A percentile compares a stretch with the other conserved stretches of the same genome.
phyloP scores from a whole-genome alignment of 2,797 vertebrate genomes.

The Squalus acanthias region DNA sequence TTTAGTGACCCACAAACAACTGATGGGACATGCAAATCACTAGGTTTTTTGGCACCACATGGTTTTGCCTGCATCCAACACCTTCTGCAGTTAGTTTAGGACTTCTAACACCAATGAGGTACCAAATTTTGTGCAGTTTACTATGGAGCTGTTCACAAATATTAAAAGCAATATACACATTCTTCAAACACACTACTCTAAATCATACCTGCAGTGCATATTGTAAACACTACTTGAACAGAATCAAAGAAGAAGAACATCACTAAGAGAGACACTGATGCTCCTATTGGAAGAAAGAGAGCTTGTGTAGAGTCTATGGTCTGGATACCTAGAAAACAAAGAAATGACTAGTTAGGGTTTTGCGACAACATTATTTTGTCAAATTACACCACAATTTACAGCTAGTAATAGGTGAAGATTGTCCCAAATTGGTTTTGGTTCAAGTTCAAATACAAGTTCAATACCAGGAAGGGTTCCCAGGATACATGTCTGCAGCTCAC shows the following conservation, averaged over 20 bases:
- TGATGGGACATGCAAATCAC: neutral
- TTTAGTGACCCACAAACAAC: neutral
- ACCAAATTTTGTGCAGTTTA: neutral
- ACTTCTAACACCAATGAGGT: neutral
- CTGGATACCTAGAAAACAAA: constrained; percentile 82
- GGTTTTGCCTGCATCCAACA: neutral
- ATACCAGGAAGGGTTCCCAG: neutral
- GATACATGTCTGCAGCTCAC: neutral
- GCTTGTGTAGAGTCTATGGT: constrained; percentile 98
- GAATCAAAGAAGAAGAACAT: constrained; percentile 99
- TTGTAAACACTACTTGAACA: constrained; percentile 98
- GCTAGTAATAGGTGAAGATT: neutral
- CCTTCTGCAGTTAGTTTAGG: neutral
- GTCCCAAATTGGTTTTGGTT: neutral
- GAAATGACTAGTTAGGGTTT: constrained; percentile 19
- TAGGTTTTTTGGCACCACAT: neutral
- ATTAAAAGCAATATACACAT: neutral
- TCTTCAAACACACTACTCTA: neutral
- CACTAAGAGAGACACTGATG: constrained; percentile 93
- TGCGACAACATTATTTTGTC: neutral
- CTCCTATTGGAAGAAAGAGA: constrained; percentile 92
- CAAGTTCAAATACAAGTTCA: neutral
- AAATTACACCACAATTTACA: neutral
- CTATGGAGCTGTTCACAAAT: neutral
- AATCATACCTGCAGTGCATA: constrained; percentile 93